Conservation (phyloP, 2,888 invertebrate genomes). For the Polydrusus tereticollis region DNA sequence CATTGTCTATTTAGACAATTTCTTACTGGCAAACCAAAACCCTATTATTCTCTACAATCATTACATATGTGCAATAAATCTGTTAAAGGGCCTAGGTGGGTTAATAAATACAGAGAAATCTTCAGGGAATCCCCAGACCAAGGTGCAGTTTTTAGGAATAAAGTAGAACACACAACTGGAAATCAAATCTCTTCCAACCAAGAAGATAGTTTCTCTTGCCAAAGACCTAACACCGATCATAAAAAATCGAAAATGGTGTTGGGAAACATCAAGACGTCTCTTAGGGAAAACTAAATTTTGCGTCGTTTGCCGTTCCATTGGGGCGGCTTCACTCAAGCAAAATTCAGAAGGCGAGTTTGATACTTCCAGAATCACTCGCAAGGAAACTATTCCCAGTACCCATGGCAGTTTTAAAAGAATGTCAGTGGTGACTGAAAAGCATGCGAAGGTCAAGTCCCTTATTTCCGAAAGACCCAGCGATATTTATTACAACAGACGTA, state of each 20-base stretch:
- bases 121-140: background rate
- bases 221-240: constrained; percentile 22
- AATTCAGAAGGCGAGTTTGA: constrained; percentile 11
- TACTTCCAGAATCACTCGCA: constrained; percentile 20
- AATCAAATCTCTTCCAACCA: constrained; percentile 16
- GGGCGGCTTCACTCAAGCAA: constrained; percentile 11
- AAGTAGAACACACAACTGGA: constrained; percentile 11
- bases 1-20: constrained; percentile 49
- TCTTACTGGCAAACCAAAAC: constrained; percentile 41
- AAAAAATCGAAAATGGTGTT: constrained; percentile 10
- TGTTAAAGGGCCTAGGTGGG: constrained; percentile 44
- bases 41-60: constrained; percentile 7
- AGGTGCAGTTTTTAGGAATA: constrained; percentile 25
- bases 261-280: constrained; percentile 17
- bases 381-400: constrained; percentile 7
- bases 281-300: constrained; percentile 26
- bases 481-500: constrained; percentile 33
- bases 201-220: background rate
- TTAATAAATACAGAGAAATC: constrained; percentile 26
- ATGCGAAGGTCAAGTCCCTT: background rate
- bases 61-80: background rate
- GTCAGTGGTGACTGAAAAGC: constrained; percentile 1
- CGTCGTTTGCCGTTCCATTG: constrained; percentile 12
- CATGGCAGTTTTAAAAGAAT: background rate
- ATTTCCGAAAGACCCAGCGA: constrained; percentile 20